Conservation (phyloP, 30 jellyfish, hydroid and myxozoan species). For the Turritopsis dohrnii region DNA sequence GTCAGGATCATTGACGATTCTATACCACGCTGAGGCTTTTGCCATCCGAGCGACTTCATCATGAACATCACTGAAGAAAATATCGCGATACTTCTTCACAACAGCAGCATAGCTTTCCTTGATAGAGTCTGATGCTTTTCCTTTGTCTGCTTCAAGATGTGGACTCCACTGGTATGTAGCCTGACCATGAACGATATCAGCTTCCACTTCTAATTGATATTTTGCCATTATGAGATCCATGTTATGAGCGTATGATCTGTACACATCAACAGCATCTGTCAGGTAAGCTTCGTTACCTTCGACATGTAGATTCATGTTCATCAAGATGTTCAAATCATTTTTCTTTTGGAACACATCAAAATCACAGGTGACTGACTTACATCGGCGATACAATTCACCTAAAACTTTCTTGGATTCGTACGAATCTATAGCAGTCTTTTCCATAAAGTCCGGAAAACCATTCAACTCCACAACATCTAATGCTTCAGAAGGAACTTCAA, state of each 20-base stretch:
- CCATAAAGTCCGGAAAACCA: slow-evolving; percentile 86
- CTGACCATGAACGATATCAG: slow-evolving; percentile 66
- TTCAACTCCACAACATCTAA: slow-evolving; percentile 13
- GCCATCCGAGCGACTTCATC: slow-evolving; percentile 20
- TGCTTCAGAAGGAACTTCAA: slow-evolving; percentile 53
- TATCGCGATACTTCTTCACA: slow-evolving; percentile 47
- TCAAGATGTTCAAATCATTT: slow-evolving; percentile 18
- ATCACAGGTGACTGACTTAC: slow-evolving; percentile 55
- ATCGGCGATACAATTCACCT: slow-evolving; percentile 60
- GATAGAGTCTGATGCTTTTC: slow-evolving; percentile 50
- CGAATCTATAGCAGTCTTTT: slow-evolving; percentile 22
- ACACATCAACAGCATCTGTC: slow-evolving; percentile 47
- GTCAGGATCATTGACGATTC: slow-evolving; percentile 38
- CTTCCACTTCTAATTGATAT: slow-evolving; percentile 46
- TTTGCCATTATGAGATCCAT: slow-evolving; percentile 43
- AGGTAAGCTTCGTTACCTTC: slow-evolving; percentile 44
- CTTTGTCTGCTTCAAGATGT: slow-evolving; percentile 55
- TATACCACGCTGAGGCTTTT: slow-evolving; percentile 86
- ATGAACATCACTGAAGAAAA: slow-evolving; percentile 41
- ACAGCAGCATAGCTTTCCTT: slow-evolving; percentile 35
- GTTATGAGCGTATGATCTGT: slow-evolving; percentile 22
- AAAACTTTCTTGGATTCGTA: slow-evolving; percentile 54
- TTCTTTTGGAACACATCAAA: slow-evolving; percentile 41
- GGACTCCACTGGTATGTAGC: slow-evolving; percentile 56
- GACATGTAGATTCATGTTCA: slow-evolving; percentile 39